Conservation (phyloP, 2,888 invertebrate species). For the Saturnia pavonia region DNA sequence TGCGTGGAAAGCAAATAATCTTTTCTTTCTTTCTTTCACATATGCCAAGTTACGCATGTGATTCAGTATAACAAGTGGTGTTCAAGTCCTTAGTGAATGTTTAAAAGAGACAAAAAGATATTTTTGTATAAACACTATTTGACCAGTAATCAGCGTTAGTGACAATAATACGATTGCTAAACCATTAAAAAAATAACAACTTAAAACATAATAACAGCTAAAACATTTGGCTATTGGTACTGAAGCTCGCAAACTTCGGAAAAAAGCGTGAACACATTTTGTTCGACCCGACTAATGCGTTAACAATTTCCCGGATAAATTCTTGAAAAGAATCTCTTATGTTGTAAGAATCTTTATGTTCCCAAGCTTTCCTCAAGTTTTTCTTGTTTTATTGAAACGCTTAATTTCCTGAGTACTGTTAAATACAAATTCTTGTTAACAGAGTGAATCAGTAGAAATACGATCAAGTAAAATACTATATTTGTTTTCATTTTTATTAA, state of each 20-base stretch:
- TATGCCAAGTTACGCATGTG: too few relatives aligned
- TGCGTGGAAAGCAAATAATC: too few relatives aligned
- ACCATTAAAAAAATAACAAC: too few relatives aligned
- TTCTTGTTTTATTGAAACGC: not conserved
- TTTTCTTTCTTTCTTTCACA: too few relatives aligned
- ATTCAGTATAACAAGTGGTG: too few relatives aligned
- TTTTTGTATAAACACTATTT: too few relatives aligned
- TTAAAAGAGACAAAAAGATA: too few relatives aligned
- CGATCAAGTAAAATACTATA: too few relatives aligned
- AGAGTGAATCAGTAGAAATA: not conserved
- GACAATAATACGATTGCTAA: too few relatives aligned
- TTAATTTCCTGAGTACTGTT: not conserved
- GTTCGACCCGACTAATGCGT: constrained; percentile 5
- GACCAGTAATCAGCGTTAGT: too few relatives aligned
- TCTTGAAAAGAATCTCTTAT: not conserved
- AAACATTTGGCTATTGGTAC: not conserved
- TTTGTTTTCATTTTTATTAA: too few relatives aligned
- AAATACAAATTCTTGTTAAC: not conserved
- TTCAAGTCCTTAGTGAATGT: too few relatives aligned
- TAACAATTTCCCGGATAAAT: constrained; percentile 6
- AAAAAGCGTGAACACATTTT: not conserved
- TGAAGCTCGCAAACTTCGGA: not conserved
- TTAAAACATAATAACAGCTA: not conserved
- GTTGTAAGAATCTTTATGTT: constrained; percentile 1
- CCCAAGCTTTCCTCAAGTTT: not conserved